Percentiles rank a stretch among this genome's conserved stretches.
phyloP scores from a whole-genome alignment of 1,140 invertebrate genomes.

The Drosophila subpulchrella region DNA sequence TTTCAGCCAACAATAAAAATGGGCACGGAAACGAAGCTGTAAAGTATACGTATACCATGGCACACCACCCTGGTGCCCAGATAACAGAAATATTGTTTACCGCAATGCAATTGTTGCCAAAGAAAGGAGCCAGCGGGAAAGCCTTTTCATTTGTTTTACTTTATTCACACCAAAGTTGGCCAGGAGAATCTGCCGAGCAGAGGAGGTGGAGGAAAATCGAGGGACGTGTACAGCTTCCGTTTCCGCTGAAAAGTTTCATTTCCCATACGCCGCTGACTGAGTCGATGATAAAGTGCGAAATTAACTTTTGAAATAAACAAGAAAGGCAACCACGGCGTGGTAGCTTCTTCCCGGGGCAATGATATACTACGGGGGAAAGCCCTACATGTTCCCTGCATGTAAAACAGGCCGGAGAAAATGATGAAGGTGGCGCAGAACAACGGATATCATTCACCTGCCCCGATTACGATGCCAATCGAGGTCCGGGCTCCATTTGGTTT shows the following conservation, averaged over 20 bases:
- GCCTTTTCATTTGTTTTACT: conserved; percentile 76
- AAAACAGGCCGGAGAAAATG: conserved; percentile 36
- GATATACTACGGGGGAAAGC: conserved; percentile 23
- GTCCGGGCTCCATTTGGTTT: conserved; percentile 15
- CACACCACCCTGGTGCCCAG: conserved; percentile 28
- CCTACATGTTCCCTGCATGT: conserved; percentile 23
- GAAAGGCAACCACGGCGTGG: conserved; percentile 42
- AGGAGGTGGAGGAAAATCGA: conserved; percentile 5
- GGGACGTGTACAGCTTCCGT: conserved; percentile 71
- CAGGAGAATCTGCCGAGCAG: conserved; percentile 3
- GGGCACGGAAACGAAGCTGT: conserved; percentile 66
- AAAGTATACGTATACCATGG: conserved; percentile 53
- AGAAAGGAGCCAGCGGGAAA: conserved; percentile 46
- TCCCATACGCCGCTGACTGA: conserved; percentile 63
- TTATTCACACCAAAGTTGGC: conserved; percentile 71
- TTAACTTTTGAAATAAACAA: conserved; percentile 80
- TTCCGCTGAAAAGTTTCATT: conserved; percentile 75
- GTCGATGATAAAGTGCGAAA: conserved; percentile 74
- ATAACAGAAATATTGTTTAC: conserved; percentile 82
- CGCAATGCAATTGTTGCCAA: conserved; percentile 81
- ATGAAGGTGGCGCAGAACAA: conserved; percentile 8
- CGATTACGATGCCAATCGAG: conserved; percentile 14
- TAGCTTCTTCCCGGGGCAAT: conserved; percentile 26
- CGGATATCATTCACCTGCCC: conserved; percentile 37
- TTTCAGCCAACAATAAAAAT: conserved; percentile 71